Evolutionary conservation across 2,113 vertebrate genomes (phyloP).

Genomic region (Ophiodon elongatus): DNA sequence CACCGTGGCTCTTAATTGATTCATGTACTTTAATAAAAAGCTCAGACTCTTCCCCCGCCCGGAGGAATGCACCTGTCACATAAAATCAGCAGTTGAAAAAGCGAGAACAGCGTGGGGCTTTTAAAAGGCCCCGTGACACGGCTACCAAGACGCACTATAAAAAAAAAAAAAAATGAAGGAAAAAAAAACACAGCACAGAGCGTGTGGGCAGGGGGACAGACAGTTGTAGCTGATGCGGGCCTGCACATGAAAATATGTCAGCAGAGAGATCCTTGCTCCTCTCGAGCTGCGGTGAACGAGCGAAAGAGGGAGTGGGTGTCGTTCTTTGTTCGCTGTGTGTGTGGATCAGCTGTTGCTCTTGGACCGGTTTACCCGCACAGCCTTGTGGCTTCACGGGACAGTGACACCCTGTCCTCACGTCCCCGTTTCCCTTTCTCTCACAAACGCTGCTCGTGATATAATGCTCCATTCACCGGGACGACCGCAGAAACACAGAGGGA

Average conservation of each 20-base stretch:
- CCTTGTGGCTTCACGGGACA: conserved; percentile 55
- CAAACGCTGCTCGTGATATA: conserved; percentile 41
- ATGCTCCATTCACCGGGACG: conserved; percentile 50
- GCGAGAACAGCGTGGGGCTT: conserved; percentile 55
- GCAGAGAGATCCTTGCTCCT: conserved; percentile 3
- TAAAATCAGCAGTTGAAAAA: conserved; percentile 40
- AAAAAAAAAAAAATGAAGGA: neutral
- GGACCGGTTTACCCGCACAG: conserved; percentile 51
- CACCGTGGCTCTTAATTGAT: conserved; percentile 39
- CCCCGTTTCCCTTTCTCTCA: conserved; percentile 16
- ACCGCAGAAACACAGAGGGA: conserved; percentile 34
- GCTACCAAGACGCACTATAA: conserved; percentile 21
- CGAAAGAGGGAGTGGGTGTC: conserved; percentile 29
- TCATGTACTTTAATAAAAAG: conserved; percentile 66
- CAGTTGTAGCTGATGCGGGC: conserved; percentile 49
- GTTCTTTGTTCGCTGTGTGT: conserved; percentile 57
- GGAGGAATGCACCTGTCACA: conserved; percentile 72
- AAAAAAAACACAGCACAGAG: conserved; percentile 8
- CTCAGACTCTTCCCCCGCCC: conserved; percentile 14
- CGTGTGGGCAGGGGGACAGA: conserved; percentile 15
- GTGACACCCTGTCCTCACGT: conserved; percentile 59
- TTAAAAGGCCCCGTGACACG: conserved; percentile 21
- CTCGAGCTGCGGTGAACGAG: neutral
- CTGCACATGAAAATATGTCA: conserved; percentile 32
- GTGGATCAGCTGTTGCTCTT: conserved; percentile 74